Conservation (phyloP, 2,888 invertebrate species). For the Piscicola geometra region DNA sequence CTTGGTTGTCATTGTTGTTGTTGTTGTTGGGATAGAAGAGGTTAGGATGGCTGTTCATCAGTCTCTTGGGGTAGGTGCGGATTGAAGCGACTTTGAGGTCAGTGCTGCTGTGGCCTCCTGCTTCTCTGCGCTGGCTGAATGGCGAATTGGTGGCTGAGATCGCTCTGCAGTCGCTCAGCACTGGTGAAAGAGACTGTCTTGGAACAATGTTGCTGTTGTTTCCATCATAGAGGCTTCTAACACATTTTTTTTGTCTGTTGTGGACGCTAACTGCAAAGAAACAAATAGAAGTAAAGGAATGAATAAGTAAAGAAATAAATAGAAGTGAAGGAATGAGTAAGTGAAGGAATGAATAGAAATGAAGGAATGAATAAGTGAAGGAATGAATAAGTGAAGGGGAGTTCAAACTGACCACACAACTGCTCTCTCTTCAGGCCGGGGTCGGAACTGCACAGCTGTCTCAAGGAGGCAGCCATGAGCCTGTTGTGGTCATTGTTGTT, state of each 20-base stretch:
- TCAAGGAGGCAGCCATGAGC: neutral
- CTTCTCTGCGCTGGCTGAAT: neutral
- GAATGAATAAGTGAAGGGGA: no score
- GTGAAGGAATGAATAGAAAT: no score
- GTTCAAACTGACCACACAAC: neutral
- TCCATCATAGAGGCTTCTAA: neutral
- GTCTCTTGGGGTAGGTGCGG: slow-evolving; percentile 22
- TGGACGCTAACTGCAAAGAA: no score
- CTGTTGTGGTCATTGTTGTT: neutral
- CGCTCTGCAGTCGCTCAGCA: no score
- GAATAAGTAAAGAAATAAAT: no score
- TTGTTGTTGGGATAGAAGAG: neutral
- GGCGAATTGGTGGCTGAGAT: neutral
- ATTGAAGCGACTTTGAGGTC: slow-evolving; percentile 24
- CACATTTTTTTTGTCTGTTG: no score
- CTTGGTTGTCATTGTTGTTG: neutral
- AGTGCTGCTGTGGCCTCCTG: neutral
- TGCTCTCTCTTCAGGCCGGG: neutral
- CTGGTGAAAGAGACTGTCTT: no score
- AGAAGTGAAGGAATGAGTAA: no score
- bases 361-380: no score
- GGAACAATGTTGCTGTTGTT: neutral
- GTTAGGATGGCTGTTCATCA: neutral
- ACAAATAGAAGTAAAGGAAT: no score
- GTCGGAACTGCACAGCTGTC: neutral